A percentile compares a stretch with the other conserved stretches of the same genome.
Evolutionary conservation across 2,888 invertebrate genomes (phyloP).

Genomic region (Myopa testacea): DNA sequence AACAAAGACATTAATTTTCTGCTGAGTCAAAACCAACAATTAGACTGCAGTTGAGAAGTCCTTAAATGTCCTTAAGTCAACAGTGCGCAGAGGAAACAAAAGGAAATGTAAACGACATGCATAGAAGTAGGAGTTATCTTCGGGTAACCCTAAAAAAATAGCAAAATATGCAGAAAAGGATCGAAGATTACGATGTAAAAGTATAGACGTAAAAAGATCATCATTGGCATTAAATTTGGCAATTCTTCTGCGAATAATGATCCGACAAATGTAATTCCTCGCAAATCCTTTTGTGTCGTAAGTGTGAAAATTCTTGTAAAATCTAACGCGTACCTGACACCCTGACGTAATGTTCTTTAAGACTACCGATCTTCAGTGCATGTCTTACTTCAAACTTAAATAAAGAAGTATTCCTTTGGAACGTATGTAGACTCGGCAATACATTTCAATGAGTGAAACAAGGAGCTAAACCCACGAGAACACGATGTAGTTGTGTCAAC

Average conservation of each 20-base stretch:
- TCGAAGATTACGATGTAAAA: background rate
- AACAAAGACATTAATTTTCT: conserved; percentile 39
- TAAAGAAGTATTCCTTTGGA: too few relatives aligned
- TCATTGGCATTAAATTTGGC: conserved; percentile 45
- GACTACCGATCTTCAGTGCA: too few relatives aligned
- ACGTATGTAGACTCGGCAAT: too few relatives aligned
- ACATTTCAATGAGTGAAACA: too few relatives aligned
- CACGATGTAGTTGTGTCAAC: too few relatives aligned
- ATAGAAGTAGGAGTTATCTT: conserved; percentile 23
- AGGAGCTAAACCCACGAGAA: too few relatives aligned
- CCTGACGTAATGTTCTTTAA: conserved; percentile 15
- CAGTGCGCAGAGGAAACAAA: conserved; percentile 20
- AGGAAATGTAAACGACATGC: conserved; percentile 21
- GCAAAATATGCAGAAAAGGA: background rate
- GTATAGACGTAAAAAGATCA: conserved; percentile 21
- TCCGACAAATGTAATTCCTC: conserved; percentile 41
- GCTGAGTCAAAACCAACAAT: conserved; percentile 47
- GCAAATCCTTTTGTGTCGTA: conserved; percentile 41
- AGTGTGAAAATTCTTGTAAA: conserved; percentile 59
- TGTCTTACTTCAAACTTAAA: too few relatives aligned
- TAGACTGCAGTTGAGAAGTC: conserved; percentile 32
- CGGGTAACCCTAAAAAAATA: conserved; percentile 6
- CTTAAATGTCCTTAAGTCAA: conserved; percentile 36
- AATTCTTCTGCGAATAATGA: conserved; percentile 46
- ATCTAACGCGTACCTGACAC: conserved; percentile 39